phyloP scores from a whole-genome alignment of 92 coral and sea anemone species.

The Heteractis magnifica region DNA sequence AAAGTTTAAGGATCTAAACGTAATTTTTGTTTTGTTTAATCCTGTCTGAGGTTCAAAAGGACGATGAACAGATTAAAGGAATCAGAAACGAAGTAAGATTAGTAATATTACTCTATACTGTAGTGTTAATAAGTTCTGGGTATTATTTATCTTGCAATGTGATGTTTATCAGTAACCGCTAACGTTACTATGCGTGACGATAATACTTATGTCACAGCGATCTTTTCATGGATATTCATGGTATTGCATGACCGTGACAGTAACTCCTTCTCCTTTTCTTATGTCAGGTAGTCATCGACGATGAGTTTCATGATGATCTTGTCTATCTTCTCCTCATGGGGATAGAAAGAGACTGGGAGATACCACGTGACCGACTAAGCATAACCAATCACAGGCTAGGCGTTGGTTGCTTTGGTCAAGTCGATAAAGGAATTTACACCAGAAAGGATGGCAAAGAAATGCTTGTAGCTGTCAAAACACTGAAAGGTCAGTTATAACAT shows the following conservation, averaged over 20 bases:
- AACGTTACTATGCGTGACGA: background rate
- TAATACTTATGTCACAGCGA: too few relatives aligned
- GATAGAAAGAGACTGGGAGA: slow-evolving; percentile 72
- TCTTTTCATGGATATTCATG: background rate
- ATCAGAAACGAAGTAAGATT: background rate
- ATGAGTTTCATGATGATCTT: slow-evolving; percentile 33
- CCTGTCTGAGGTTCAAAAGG: background rate
- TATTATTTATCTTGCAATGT: too few relatives aligned
- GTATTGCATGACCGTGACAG: background rate
- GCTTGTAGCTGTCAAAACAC: slow-evolving; percentile 76
- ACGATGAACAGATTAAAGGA: background rate
- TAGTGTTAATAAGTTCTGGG: too few relatives aligned
- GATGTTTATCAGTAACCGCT: background rate
- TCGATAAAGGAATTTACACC: slow-evolving; percentile 63
- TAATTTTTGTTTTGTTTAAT: background rate
- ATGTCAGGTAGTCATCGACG: slow-evolving; percentile 1
- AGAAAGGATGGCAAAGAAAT: slow-evolving; percentile 62
- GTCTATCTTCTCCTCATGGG: slow-evolving; percentile 53
- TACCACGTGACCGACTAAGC: slow-evolving; percentile 60
- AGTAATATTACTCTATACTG: background rate
- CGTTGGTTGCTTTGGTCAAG: slow-evolving; percentile 85
- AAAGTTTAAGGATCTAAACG: too few relatives aligned
- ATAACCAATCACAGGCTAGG: slow-evolving; percentile 65
- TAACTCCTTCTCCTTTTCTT: background rate
- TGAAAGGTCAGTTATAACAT: slow-evolving; percentile 56